phyloP scores from a whole-genome alignment of 2,888 invertebrate genomes.

The Amorpha juglandis region DNA sequence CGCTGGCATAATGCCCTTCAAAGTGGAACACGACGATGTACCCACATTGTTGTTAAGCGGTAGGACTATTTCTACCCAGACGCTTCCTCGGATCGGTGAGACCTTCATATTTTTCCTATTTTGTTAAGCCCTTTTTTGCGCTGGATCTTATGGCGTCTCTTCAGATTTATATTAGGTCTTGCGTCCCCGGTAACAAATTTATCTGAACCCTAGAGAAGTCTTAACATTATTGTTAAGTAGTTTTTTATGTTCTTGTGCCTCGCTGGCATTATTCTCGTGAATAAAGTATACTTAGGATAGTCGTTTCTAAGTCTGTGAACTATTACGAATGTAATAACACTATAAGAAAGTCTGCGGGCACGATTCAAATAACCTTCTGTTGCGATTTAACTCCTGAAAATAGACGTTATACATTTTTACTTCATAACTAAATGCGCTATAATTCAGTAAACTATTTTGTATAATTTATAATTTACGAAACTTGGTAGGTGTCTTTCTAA shows the following conservation, averaged over 20 bases:
- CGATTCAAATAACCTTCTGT: background rate
- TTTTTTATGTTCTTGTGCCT: constrained; percentile 2
- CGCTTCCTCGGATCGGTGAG: no score
- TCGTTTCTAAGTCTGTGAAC: background rate
- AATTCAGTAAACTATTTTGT: background rate
- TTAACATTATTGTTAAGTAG: constrained; percentile 12
- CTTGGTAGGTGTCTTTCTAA: no score
- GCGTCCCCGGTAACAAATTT: constrained; percentile 3
- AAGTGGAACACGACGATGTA: no score
- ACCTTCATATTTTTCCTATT: background rate
- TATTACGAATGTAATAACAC: background rate
- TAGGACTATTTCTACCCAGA: no score
- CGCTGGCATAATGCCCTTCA: no score
- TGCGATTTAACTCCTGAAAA: background rate
- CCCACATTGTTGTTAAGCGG: no score
- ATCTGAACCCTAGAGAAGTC: background rate
- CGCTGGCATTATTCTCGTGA: background rate
- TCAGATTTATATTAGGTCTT: background rate
- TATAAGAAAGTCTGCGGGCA: background rate
- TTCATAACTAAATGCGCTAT: background rate
- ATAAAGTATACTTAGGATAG: background rate
- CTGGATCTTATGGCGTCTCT: background rate
- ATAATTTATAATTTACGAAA: no score
- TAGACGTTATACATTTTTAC: background rate
- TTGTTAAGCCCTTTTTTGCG: background rate